These are phyloP conservation scores for Neogobius melanostomus DNA, from an alignment of 2,113 vertebrate genomes.

Conservation along the genomic window DNA sequence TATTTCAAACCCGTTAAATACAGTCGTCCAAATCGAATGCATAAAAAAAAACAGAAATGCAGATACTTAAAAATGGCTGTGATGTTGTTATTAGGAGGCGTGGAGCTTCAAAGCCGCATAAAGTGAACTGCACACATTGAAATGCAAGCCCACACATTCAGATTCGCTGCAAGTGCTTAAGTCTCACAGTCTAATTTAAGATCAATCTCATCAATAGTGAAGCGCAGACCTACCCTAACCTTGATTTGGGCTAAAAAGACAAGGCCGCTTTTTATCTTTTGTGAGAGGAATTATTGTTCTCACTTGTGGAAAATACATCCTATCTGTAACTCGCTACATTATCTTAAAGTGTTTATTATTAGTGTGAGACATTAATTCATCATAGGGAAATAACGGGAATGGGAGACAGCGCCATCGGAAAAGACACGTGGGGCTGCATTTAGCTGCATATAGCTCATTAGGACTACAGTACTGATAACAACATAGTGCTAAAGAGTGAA, in stretches of 20 bases:
- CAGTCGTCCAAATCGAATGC: not conserved
- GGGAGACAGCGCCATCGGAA: too few species aligned
- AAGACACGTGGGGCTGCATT: too few species aligned
- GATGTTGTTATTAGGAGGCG: constrained; percentile 30
- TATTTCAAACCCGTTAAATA: not conserved
- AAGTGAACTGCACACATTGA: constrained; percentile 17
- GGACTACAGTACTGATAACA: too few species aligned
- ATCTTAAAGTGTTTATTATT: too few species aligned
- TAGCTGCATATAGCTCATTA: too few species aligned
- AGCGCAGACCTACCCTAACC: constrained; percentile 38
- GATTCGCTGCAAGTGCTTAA: constrained; percentile 39
- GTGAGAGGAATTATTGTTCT: constrained; percentile 23
- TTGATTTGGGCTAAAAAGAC: constrained; percentile 34
- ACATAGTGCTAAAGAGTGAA: too few species aligned
- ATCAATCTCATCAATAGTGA: constrained; percentile 58
- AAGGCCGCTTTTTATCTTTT: constrained; percentile 20
- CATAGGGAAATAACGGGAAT: too few species aligned
- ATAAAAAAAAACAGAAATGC: not conserved
- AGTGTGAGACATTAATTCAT: too few species aligned
- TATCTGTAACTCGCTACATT: too few species aligned
- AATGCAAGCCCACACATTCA: constrained; percentile 53
- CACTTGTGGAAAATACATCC: not conserved
- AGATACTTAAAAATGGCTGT: constrained; percentile 13
- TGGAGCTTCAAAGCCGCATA: constrained; percentile 36
- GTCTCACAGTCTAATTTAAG: constrained; percentile 46